Percentiles rank a stretch among this genome's conserved stretches.
Evolutionary conservation across 2,113 vertebrate species (phyloP).

Genomic region (Varanus komodoensis): DNA sequence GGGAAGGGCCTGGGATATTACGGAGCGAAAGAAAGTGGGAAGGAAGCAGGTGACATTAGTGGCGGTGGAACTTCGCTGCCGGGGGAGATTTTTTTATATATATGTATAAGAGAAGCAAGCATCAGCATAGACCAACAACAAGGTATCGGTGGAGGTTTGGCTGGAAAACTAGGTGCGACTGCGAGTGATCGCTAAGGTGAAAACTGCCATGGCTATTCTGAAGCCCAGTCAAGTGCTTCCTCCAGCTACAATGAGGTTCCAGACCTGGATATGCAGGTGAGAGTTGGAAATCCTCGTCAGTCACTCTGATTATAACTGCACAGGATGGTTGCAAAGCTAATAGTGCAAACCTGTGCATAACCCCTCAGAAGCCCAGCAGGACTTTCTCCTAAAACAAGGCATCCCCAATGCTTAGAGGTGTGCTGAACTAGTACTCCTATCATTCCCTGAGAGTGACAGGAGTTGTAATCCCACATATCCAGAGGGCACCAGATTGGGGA

Average conservation of each 20-base stretch:
- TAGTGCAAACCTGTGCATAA: not conserved
- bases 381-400: not conserved
- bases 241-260: not conserved
- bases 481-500: no score
- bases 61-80: not conserved
- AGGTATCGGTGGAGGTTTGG: not conserved
- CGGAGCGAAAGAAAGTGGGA: not conserved
- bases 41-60: not conserved
- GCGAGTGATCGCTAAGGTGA: not conserved
- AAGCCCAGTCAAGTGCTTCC: not conserved
- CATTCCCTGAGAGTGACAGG: no score
- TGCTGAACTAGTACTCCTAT: no score
- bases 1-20: not conserved
- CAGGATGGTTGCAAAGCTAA: not conserved
- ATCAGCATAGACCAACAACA: not conserved
- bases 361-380: not conserved
- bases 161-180: slow-evolving; percentile 19
- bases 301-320: no score
- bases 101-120: not conserved
- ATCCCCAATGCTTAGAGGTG: no score
- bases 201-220: not conserved
- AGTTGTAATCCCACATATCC: no score
- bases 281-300: not conserved
- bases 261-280: not conserved
- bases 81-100: no score